These are phyloP conservation scores for Tetrao urogallus DNA, from an alignment of 2,113 vertebrate species.

Conservation along the genomic window DNA sequence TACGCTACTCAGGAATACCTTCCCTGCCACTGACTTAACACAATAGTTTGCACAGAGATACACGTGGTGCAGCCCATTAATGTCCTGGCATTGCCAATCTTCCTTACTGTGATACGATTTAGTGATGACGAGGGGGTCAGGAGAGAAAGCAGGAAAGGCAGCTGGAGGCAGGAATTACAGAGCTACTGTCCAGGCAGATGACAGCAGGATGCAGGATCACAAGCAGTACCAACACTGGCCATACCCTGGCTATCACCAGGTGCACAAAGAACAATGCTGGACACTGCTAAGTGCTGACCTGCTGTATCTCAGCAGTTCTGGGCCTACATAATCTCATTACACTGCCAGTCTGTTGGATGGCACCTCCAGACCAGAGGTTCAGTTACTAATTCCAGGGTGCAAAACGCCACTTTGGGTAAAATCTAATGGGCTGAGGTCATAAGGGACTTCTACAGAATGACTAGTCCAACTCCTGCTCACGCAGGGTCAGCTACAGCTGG, in stretches of 20 bases:
- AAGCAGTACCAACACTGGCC: neutral
- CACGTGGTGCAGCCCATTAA: neutral
- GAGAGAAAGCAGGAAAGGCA: fast-evolving
- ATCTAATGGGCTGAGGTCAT: neutral
- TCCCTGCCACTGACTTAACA: neutral
- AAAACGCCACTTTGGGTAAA: neutral
- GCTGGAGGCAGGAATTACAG: neutral
- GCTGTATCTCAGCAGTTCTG: neutral
- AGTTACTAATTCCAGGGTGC: neutral
- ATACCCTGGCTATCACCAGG: neutral
- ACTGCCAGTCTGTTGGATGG: neutral
- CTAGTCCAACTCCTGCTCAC: neutral
- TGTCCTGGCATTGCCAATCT: neutral
- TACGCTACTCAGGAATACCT: neutral
- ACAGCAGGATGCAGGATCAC: neutral
- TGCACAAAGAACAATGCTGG: neutral
- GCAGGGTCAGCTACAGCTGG: neutral
- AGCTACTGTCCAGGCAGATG: neutral
- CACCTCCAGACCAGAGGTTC: neutral
- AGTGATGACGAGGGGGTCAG: neutral
- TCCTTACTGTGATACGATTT: neutral
- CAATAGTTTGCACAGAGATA: neutral
- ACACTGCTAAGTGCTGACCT: neutral
- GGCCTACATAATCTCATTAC: neutral
- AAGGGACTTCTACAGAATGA: neutral